Conservation (phyloP, 2,888 invertebrate species). For the Dyspetes luteomarginatus region DNA sequence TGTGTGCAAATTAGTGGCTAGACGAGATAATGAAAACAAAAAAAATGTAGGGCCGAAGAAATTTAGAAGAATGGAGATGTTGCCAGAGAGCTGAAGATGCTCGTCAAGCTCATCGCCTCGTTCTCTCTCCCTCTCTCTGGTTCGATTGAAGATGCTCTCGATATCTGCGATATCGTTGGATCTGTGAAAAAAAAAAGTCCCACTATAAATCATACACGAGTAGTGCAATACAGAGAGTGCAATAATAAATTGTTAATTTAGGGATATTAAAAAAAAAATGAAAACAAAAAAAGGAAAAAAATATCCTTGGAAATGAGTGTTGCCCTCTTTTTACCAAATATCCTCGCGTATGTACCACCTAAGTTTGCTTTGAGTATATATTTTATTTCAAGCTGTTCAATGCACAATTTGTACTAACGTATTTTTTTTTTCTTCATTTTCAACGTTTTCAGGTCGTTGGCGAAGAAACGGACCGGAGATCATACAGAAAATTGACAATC, state of each 20-base stretch:
- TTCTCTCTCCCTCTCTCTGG: background rate
- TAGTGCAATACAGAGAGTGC: slow-evolving; percentile 11
- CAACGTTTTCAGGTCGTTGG: slow-evolving; percentile 61
- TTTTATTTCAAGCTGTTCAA: background rate
- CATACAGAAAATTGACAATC: slow-evolving; percentile 31
- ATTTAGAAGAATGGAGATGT: slow-evolving; percentile 19
- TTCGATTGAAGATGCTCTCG: background rate
- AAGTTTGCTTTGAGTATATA: slow-evolving; percentile 10
- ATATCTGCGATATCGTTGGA: slow-evolving; percentile 45
- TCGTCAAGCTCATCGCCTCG: too few relatives aligned
- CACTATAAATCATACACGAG: slow-evolving; percentile 16
- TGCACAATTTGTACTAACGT: slow-evolving; percentile 9
- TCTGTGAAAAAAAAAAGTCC: slow-evolving; percentile 15
- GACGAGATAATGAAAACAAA: slow-evolving; percentile 19
- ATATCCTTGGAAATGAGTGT: slow-evolving; percentile 15
- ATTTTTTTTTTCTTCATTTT: too few relatives aligned
- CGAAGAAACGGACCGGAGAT: slow-evolving; percentile 34
- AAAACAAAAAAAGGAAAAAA: too few relatives aligned
- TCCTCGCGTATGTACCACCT: slow-evolving; percentile 9
- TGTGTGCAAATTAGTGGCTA: slow-evolving; percentile 29
- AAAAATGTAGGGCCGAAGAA: slow-evolving; percentile 11
- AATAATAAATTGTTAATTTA: slow-evolving; percentile 61
- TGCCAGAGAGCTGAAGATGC: background rate
- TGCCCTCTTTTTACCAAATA: slow-evolving; percentile 21
- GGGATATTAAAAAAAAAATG: slow-evolving; percentile 2